Base-by-base conservation (phyloP, 2,113 vertebrate genomes). In the Eidolon helvum region DNA sequence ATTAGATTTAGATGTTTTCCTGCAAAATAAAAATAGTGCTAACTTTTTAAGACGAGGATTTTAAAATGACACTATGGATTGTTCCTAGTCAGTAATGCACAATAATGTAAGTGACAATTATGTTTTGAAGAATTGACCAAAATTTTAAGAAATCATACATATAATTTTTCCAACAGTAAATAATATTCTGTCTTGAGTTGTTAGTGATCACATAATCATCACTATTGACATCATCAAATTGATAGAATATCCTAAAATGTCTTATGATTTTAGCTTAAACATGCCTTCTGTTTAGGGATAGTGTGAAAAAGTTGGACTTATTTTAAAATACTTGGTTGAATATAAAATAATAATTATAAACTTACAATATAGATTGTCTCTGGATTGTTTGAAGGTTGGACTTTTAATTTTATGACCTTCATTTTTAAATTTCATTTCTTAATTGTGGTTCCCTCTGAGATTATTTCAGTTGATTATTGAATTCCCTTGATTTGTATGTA, bases 161-260 rank as follows among this genome's bases (percentile, higher is more conserved):
- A 30, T 69, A 91, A 87, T 74, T 97, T 98, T 89, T 80, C 82
- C 88, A 91, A 24, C 5, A 19, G 0, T 80, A 61, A 57, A 11
- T 19, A 84, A 30, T 79, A 50, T 5, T 43, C 87, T 98, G 45
- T 94, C 40, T 95, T 97, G 53, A 96, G 45, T 78, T 97, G 38
- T 79, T 55, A 96, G 33, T 82, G 8, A 80, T 84, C 16, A 78
- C 4, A 40, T 50, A 94, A 43, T 94, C n/a, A 84, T 90, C 35
- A 71, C 48, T 45, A 63, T 68, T 84, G 90, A 59, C 21, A 85
- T 91, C 48, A 89, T 91, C 48, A 95, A 61, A 61, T 85, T 89
- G 28, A 40, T 82, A 89, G 84, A 77, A 16, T 79, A 65, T 87
- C 65, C n/a, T 91, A 68, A 94, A 96, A 79, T 85, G 8, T 71